Conservation (phyloP, 2,888 invertebrate species). For the Lutraria lutraria region DNA sequence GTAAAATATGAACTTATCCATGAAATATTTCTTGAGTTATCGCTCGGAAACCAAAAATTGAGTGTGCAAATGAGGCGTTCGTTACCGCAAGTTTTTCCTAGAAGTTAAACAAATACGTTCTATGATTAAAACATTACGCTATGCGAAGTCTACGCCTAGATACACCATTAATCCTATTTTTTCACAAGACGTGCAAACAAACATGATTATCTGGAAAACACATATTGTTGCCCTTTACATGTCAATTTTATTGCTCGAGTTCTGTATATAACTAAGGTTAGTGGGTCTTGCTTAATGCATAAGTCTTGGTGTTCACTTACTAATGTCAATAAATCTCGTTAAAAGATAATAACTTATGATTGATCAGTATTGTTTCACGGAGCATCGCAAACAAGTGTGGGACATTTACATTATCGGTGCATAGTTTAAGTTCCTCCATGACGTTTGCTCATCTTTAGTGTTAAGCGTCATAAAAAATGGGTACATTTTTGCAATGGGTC, state of each 20-base stretch:
- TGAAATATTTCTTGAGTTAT: no score
- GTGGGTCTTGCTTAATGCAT: background rate
- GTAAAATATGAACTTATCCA: no score
- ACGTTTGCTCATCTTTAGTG: background rate
- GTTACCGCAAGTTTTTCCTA: no score
- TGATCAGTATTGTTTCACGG: background rate
- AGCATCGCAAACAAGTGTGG: background rate
- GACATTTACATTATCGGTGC: background rate
- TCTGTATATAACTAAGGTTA: background rate
- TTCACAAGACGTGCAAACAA: no score
- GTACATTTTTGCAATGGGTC: no score
- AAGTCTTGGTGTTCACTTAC: background rate
- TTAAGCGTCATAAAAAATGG: background rate
- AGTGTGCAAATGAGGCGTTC: no score
- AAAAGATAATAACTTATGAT: background rate
- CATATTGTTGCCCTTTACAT: background rate
- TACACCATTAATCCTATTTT: no score
- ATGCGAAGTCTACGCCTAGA: no score
- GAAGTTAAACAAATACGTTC: no score
- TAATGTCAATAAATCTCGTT: background rate
- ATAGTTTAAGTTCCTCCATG: background rate
- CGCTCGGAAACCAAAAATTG: no score
- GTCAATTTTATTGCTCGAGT: background rate
- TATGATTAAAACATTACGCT: no score
- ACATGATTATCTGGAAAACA: background rate